A percentile compares a stretch with the other conserved stretches of the same genome.
Conservation (phyloP, 2,888 invertebrate species). For the Odontocerum albicorne region DNA sequence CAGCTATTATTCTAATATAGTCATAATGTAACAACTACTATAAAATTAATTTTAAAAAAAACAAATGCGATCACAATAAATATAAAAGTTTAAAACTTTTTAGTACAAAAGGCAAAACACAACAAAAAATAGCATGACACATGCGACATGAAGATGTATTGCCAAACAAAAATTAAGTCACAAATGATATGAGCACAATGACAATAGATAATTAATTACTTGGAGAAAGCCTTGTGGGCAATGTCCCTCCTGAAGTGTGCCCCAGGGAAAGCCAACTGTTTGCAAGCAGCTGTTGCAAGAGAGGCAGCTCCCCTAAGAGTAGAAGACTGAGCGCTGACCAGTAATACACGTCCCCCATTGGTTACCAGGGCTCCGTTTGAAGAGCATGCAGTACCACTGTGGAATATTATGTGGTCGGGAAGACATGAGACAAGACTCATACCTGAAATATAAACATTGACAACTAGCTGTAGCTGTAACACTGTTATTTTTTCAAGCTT, state of each 20-base stretch:
- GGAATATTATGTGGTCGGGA: constrained; percentile 70
- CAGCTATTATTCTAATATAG: too few relatives aligned
- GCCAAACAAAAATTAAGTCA: too few relatives aligned
- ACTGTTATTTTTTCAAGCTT: too few relatives aligned
- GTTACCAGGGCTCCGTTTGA: constrained; percentile 68
- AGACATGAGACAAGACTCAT: constrained; percentile 57
- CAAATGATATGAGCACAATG: too few relatives aligned
- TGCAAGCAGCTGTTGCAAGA: constrained; percentile 72
- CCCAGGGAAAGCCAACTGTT: constrained; percentile 79
- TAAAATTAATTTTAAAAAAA: too few relatives aligned
- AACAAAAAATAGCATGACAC: too few relatives aligned
- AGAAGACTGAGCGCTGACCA: constrained; percentile 70
- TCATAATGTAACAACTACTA: too few relatives aligned
- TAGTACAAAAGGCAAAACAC: too few relatives aligned
- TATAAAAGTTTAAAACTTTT: too few relatives aligned
- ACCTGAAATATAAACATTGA: constrained; percentile 47
- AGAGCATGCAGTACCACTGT: constrained; percentile 78
- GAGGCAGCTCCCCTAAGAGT: constrained; percentile 72
- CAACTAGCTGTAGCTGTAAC: not conserved
- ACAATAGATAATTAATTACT: constrained; percentile 57
- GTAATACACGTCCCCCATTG: constrained; percentile 88
- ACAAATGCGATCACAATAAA: too few relatives aligned
- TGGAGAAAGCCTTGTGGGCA: constrained; percentile 81
- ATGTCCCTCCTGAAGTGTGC: constrained; percentile 89
- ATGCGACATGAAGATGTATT: too few relatives aligned